These are phyloP conservation scores for silkworm (Bombyx mori) DNA, from an alignment of 1,140 invertebrate genomes.

Conservation along the genomic window ASM3026992v2 NC_085127.1:14444501-14445000, in stretches of 20 bases:
- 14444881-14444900: too few species aligned
- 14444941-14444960: too few species aligned
- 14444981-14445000: too few species aligned
- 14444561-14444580: slow-evolving; percentile 5
- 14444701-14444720: background rate
- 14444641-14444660: background rate
- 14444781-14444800: too few species aligned
- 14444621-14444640: slow-evolving; percentile 4
- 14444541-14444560: background rate
- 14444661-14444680: slow-evolving; percentile 5
- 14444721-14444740: too few species aligned
- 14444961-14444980: too few species aligned
- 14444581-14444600: slow-evolving; percentile 10
- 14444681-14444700: background rate
- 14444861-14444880: background rate
- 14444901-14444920: too few species aligned
- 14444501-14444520: background rate
- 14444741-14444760: too few species aligned
- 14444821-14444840: background rate
- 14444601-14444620: background rate
- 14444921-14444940: too few species aligned
- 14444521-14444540: slow-evolving; percentile 1
- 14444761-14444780: too few species aligned
- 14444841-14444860: background rate
- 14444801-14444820: too few species aligned